A percentile compares a stretch with the other conserved stretches of the same genome.
phyloP scores from a whole-genome alignment of 1,140 invertebrate genomes.

The Procambarus virginalis region DNA sequence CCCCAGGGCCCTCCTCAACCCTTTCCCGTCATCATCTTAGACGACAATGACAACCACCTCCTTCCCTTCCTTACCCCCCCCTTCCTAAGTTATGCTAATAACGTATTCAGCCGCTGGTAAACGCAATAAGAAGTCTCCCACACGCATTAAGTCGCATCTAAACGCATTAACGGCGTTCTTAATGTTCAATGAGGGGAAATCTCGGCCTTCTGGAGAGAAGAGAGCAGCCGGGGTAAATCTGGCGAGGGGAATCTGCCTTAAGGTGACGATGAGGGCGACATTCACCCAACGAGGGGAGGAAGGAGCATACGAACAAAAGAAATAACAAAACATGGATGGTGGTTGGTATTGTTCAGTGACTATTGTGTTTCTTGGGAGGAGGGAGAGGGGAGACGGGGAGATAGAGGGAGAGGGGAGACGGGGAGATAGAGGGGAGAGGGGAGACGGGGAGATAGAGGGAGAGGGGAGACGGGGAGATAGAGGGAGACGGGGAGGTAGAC shows the following conservation, averaged over 20 bases:
- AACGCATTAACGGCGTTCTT: not conserved
- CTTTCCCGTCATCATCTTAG: not conserved
- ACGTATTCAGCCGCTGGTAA: no score
- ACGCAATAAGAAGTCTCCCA: no score
- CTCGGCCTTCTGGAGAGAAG: not conserved
- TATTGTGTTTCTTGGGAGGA: not conserved
- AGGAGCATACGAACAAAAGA: not conserved
- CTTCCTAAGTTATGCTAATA: conserved; percentile 6
- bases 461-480: not conserved
- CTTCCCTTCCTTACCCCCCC: no score
- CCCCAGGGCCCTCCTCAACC: not conserved
- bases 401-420: not conserved
- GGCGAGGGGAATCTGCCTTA: not conserved
- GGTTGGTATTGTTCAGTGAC: not conserved
- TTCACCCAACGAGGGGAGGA: not conserved
- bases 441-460: not conserved
- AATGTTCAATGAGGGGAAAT: conserved; percentile 11
- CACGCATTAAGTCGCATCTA: conserved; percentile 17
- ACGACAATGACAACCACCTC: conserved; percentile 26
- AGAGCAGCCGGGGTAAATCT: not conserved
- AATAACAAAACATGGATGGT: not conserved
- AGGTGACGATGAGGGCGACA: conserved; percentile 1
- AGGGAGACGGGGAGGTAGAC: not conserved
- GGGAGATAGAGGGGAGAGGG: not conserved
- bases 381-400: not conserved